Percentiles rank a stretch among this genome's conserved stretches.
These are phyloP conservation scores for Pinna nobilis DNA, from an alignment of 1,140 invertebrate species.

Conservation along the genomic window DNA sequence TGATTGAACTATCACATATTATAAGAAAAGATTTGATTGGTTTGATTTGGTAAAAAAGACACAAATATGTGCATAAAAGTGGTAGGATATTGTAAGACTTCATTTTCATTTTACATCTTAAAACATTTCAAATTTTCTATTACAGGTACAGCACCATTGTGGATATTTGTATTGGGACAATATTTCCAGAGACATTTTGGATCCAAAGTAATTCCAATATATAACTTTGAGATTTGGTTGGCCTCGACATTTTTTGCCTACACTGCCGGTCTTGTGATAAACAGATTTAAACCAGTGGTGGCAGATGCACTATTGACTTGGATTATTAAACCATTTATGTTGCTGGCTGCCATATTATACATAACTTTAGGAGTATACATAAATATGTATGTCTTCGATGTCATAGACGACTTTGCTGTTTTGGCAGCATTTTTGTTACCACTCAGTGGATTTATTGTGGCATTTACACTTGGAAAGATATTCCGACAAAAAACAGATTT, in stretches of 20 bases:
- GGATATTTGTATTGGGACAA: constrained; percentile 70
- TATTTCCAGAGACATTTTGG: constrained; percentile 59
- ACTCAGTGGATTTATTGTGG: constrained; percentile 61
- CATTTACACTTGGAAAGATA: constrained; percentile 53
- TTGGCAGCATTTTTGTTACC: constrained; percentile 65
- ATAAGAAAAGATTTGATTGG: not conserved
- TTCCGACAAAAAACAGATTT: constrained; percentile 60
- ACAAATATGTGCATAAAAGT: no score
- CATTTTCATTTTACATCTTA: not conserved
- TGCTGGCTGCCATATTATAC: constrained; percentile 69
- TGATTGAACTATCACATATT: not conserved
- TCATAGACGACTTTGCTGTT: constrained; percentile 57
- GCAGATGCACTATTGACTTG: constrained; percentile 69
- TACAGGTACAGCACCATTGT: constrained; percentile 68
- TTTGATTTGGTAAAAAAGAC: no score
- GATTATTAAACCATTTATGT: constrained; percentile 70
- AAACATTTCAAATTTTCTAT: constrained; percentile 21
- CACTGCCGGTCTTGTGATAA: constrained; percentile 62
- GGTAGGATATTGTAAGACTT: no score
- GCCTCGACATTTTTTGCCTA: constrained; percentile 66
- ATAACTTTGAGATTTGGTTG: constrained; percentile 70
- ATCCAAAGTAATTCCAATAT: constrained; percentile 63
- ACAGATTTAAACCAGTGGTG: constrained; percentile 59
- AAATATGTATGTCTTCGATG: constrained; percentile 71
- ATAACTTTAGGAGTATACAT: constrained; percentile 73